Base-by-base conservation (phyloP, 2,888 invertebrate species). In the Cataglyphis altisquamis region DNA sequence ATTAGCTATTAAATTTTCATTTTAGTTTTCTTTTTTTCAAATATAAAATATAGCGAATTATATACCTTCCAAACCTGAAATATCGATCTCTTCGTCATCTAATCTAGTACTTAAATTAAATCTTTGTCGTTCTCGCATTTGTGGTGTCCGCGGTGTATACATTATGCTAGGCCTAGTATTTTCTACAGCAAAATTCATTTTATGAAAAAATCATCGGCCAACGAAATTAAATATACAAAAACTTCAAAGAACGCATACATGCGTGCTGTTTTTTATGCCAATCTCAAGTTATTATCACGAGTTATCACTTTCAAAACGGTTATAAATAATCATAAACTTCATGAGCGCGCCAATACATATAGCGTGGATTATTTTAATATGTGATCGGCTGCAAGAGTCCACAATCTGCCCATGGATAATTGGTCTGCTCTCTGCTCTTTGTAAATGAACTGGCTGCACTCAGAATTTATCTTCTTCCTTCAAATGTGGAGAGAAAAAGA, bases 31-130 rank as follows among this genome's bases (percentile, higher is more conserved):
- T 25, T 60, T 25, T 60, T 39, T 60, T 21, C 18, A 18, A 45
- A 64, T 32, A 25, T 9, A n/a, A 55, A 18, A 21, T 15, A 48
- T n/a, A 52, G 9, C 18, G 1, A 5, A 5, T 25, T 70, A 41
- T 70, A 87, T 68, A 87, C 89, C 83, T 55, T 41, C 10, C 21
- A 88, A 48, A 12, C 45, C 72, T 18, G 29, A 32, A 48, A 60
- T 39, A 32, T 25, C 5, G 60, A 3, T 10, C 8, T 60, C 52
- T 1, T 81, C 64, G 41, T 77, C 64, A n/a, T 6, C 45, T 21
- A 18, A 18, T 12, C 8, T 21, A 12, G n/a, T 25, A 29, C 45
- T 62, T 25, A 88, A 52, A 75, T 36, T 72, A 45, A 88, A 88
- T n/a, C 48, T 73, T 45, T 84, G 80, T 41, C 73, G 82, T 36